Percentiles rank a stretch among this genome's conserved stretches.
These are phyloP conservation scores for Theodoxus fluviatilis DNA, from an alignment of 2,888 invertebrate genomes.

Conservation along the genomic window DNA sequence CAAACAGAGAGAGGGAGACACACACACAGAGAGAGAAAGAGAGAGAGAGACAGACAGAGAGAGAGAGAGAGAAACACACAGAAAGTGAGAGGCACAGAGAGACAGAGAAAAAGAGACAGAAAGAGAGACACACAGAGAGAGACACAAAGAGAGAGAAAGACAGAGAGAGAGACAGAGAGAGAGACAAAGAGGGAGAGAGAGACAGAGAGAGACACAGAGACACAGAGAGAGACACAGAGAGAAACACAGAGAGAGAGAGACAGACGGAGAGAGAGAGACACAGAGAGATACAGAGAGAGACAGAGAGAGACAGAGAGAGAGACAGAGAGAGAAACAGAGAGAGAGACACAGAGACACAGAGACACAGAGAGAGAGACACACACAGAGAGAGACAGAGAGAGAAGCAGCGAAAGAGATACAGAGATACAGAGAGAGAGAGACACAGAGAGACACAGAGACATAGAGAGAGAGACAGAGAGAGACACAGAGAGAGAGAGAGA, in stretches of 20 bases:
- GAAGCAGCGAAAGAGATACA: not conserved
- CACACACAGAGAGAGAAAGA: slow-evolving; percentile 3
- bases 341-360: not conserved
- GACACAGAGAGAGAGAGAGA: not conserved
- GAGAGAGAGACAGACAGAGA: slow-evolving; percentile 13
- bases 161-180: not conserved
- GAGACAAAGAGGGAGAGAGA: not conserved
- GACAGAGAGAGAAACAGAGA: not conserved
- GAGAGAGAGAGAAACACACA: not conserved
- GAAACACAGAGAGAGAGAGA: not conserved
- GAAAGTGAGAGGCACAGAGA: not conserved
- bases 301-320: not conserved
- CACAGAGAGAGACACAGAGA: not conserved
- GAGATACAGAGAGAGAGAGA: not conserved
- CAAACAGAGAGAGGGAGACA: not conserved
- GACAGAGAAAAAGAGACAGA: not conserved
- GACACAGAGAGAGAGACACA: not conserved
- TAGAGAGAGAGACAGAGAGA: not conserved
- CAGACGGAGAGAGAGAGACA: not conserved
- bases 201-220: not conserved
- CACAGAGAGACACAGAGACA: not conserved
- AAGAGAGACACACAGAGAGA: not conserved
- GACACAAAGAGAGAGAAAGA: not conserved
- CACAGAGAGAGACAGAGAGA: not conserved
- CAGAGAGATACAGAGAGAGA: not conserved